Evolutionary conservation across 2,113 vertebrate species (phyloP), one percentile per base, ranked within the genome.

Genomic region (Lasiurus borealis): DNA sequence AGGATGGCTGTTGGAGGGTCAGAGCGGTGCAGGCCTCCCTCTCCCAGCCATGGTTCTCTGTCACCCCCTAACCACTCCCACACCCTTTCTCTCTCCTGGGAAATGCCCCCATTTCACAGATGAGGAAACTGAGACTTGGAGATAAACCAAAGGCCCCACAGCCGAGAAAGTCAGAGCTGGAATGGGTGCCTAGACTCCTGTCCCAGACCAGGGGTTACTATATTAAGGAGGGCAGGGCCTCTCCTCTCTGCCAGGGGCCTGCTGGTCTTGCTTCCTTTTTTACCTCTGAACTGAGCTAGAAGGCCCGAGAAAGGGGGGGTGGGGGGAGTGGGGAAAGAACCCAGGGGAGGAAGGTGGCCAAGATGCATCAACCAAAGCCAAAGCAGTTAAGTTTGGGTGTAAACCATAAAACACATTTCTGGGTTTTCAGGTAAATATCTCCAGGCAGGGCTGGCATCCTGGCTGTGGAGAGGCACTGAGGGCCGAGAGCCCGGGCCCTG

Each of bases 71-170:
- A 12, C 11, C 57, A 54, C 36, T 62, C 75, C 64, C 72, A 31
- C 18, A 85, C 13, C 10, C 50, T 29, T 82, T 52, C 40, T 50
- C 80, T 85, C 54, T 66, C 80, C 62, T 40, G 54, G 90, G 36
- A 87, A 75, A 68, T 34, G n/a, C 14, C 64, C 64, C 57, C 71
- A 44, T 84, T 85, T 93, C 69, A 52, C 86, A 96, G 85, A 62
- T 40, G 57, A 71, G 52, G 85, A 85, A 94, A 48, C 34, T 54
- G 57, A 78, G 54, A 23, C 84, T 87, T 72, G 29, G 76, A 80
- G 75, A 40, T 9, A 62, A 4, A 68, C 9, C 36, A 34, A 7
- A 68, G 25, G 25, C 40, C 77, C 82, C 48, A 54, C 13, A 66
- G 71, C 29, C 6, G 4, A 84, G 80, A 84, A 83, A n/a, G 19